A percentile compares a stretch with the other conserved stretches of the same genome.
Evolutionary conservation across 2,888 invertebrate species (phyloP).

Genomic region (Pterobdella sp.): DNA sequence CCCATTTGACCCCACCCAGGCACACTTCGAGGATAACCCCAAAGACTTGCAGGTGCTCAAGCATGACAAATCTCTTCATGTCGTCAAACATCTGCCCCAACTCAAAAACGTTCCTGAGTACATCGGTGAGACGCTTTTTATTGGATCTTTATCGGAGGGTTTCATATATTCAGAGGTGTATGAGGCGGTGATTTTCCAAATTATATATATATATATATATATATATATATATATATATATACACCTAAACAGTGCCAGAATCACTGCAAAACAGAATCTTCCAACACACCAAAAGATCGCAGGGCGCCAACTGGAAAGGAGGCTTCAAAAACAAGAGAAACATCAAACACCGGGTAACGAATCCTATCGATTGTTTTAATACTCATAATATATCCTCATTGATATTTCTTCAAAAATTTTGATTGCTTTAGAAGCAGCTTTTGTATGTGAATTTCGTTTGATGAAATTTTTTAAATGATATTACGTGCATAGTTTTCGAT

Average conservation of each 20-base stretch:
- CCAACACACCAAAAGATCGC: background rate
- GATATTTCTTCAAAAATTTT: background rate
- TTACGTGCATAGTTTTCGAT: too few species aligned
- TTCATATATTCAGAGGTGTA: background rate
- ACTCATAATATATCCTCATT: background rate
- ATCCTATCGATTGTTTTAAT: background rate
- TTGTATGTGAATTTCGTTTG: too few species aligned
- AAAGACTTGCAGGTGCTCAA: conserved; percentile 74
- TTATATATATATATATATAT: background rate
- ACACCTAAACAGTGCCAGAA: background rate
- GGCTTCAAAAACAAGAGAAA: conserved; percentile 16
- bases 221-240: background rate
- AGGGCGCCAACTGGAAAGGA: conserved; percentile 16
- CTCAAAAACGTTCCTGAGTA: conserved; percentile 87
- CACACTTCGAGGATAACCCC: conserved; percentile 86
- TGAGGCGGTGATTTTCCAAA: background rate
- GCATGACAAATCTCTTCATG: conserved; percentile 64
- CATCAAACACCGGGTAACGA: conserved; percentile 17
- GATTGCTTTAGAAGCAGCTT: too few species aligned
- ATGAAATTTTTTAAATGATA: too few species aligned
- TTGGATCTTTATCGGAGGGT: background rate
- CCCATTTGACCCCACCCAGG: conserved; percentile 53
- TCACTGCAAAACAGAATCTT: conserved; percentile 6
- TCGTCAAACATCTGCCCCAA: conserved; percentile 73
- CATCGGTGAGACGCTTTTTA: conserved; percentile 43